A percentile compares a stretch with the other conserved stretches of the same genome.
phyloP scores from a whole-genome alignment of 2,113 vertebrate genomes.

The Centropus unirufus region DNA sequence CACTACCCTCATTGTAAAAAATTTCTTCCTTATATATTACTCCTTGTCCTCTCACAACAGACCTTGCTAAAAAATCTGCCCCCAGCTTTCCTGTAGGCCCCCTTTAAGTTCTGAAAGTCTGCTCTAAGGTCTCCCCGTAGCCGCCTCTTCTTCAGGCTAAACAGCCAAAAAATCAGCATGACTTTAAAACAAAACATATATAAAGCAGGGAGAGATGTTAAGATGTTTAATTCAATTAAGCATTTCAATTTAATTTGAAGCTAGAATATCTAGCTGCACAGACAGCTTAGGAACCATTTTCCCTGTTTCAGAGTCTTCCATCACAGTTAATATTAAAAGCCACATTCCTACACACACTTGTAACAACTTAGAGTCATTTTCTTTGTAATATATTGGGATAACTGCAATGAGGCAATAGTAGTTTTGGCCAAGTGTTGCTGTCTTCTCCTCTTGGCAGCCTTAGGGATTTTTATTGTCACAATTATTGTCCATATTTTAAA shows the following conservation, averaged over 20 bases:
- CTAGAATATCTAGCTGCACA: neutral
- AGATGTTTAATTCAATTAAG: neutral
- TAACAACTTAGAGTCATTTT: neutral
- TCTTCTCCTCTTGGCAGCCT: neutral
- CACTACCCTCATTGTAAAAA: too few relatives aligned
- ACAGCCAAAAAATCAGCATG: neutral
- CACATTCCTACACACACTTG: neutral
- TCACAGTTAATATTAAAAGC: neutral
- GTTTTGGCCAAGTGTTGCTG: neutral
- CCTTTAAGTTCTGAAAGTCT: too few relatives aligned
- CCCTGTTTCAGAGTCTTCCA: neutral
- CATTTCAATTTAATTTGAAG: neutral
- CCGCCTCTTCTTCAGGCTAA: too few relatives aligned
- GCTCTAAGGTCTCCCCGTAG: too few relatives aligned
- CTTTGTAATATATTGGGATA: neutral
- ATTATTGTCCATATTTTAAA: neutral
- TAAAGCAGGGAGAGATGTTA: neutral
- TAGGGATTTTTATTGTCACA: neutral
- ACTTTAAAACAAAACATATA: neutral
- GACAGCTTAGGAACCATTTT: neutral
- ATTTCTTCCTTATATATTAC: too few relatives aligned
- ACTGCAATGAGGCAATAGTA: neutral
- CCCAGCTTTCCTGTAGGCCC: too few relatives aligned
- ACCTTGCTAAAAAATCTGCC: too few relatives aligned
- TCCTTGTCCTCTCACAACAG: too few relatives aligned